These are phyloP conservation scores for Mesorhabditis spiculigera DNA, from an alignment of 2,888 invertebrate species.

Conservation along the genomic window DNA sequence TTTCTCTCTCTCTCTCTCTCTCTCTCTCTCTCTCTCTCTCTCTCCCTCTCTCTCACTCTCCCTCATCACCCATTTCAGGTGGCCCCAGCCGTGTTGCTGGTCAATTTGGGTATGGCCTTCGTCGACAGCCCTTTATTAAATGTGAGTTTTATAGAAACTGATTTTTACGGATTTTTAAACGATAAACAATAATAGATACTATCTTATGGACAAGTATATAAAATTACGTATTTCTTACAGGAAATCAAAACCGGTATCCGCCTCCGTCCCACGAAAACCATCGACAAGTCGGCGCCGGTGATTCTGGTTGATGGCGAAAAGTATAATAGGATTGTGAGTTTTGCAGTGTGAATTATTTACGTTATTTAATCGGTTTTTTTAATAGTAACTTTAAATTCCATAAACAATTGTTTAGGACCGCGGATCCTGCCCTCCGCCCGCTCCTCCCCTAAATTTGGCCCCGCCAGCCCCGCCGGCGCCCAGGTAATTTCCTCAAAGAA, in stretches of 20 bases:
- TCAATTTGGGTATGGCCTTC: no score
- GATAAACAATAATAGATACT: no score
- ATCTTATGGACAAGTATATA: neutral
- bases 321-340: neutral
- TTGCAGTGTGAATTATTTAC: neutral
- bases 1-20: no score
- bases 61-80: no score
- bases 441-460: neutral
- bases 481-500: neutral
- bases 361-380: neutral
- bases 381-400: neutral
- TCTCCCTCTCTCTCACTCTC: no score
- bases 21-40: no score
- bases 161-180: no score
- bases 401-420: neutral
- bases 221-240: constrained; percentile 15
- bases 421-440: neutral
- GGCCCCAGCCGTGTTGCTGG: no score
- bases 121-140: no score
- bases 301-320: constrained; percentile 37
- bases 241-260: constrained; percentile 52
- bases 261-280: constrained; percentile 50
- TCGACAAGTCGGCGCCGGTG: constrained; percentile 51
- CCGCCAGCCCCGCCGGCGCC: neutral
- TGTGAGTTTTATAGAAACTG: no score